Conservation (phyloP, 2,797 vertebrate genomes). For the Acomys russatus region DNA sequence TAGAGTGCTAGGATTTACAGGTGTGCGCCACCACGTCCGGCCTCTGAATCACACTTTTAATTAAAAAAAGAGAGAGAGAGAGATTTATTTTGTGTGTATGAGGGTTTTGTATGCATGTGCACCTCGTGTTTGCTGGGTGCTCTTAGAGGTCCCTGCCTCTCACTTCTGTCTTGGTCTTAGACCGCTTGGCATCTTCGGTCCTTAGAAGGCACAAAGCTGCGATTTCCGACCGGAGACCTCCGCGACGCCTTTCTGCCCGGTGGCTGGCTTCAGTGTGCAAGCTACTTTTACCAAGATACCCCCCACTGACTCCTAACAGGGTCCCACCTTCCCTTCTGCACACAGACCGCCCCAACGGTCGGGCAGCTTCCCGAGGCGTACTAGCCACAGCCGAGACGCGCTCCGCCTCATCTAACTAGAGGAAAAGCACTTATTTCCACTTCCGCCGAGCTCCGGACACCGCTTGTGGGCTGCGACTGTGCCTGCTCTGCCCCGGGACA, state of each 20-base stretch:
- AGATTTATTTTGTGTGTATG: not conserved
- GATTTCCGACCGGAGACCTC: not conserved
- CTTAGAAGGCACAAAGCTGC: not conserved
- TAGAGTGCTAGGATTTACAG: too few species aligned
- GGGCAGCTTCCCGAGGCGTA: not conserved
- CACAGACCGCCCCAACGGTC: not conserved
- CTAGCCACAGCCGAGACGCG: fast-evolving
- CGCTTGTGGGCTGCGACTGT: not conserved
- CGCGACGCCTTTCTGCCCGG: not conserved
- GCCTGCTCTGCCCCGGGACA: not conserved
- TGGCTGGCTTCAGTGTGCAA: not conserved
- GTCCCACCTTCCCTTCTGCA: not conserved
- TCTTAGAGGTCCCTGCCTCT: not conserved
- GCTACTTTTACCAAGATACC: not conserved
- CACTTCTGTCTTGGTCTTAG: not conserved
- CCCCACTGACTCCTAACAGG: not conserved
- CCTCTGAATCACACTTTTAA: not conserved
- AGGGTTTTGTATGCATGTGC: not conserved
- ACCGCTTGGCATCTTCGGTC: not conserved
- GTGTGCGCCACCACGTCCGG: too few species aligned
- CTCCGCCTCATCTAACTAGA: not conserved
- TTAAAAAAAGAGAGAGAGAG: not conserved
- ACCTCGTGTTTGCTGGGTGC: not conserved
- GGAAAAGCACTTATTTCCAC: not conserved
- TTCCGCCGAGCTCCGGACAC: not conserved